Evolutionary conservation across 2,888 invertebrate genomes (phyloP).

Genomic region (Prionchulus punctatus): DNA sequence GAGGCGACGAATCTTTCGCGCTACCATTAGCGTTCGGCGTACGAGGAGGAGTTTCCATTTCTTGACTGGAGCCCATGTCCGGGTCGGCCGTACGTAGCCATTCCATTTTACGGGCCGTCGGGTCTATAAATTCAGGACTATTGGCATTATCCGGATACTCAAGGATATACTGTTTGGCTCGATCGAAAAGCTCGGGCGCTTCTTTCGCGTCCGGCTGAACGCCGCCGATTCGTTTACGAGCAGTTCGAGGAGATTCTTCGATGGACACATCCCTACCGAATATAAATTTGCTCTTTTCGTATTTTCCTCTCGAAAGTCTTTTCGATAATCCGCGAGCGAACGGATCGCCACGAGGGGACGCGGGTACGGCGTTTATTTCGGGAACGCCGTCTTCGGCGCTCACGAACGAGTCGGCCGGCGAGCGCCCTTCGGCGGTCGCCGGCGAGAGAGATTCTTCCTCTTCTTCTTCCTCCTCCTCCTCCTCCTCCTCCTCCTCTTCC

Average conservation of each 20-base stretch:
- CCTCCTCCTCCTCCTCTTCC: neutral
- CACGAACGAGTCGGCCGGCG: neutral
- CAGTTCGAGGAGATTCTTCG: neutral
- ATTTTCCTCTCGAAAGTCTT: slow-evolving; percentile 11
- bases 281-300: slow-evolving; percentile 5
- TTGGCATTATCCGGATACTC: slow-evolving; percentile 1
- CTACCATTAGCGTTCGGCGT: neutral
- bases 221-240: slow-evolving; percentile 4
- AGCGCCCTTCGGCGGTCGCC: neutral
- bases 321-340: neutral
- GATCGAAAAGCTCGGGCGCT: slow-evolving; percentile 10
- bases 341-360: neutral
- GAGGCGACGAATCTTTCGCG: neutral
- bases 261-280: slow-evolving; percentile 6
- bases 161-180: slow-evolving; percentile 12
- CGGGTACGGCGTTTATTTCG: neutral
- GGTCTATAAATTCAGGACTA: neutral
- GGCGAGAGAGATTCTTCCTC: neutral
- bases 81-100: slow-evolving; percentile 18
- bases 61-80: slow-evolving; percentile 13
- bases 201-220: slow-evolving; percentile 9
- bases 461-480: slow-evolving; percentile 1
- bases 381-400: neutral
- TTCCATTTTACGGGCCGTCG: neutral
- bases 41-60: slow-evolving; percentile 9